These are phyloP conservation scores for Varroa destructor DNA, from an alignment of 1,140 invertebrate species.

Conservation along the genomic window DNA sequence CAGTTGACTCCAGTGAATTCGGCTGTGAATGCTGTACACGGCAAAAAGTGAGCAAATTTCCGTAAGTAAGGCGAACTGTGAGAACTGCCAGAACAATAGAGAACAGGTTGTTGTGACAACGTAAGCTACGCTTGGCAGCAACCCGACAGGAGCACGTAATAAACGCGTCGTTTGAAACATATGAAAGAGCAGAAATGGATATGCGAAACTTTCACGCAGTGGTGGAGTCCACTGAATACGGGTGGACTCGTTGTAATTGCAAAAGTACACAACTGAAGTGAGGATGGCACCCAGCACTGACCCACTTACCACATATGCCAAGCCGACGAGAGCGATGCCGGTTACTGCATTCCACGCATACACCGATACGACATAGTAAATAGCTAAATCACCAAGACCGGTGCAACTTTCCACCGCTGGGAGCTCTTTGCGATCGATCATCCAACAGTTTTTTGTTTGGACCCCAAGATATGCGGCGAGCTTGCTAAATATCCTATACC, in stretches of 20 bases:
- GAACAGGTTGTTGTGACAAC: conserved; percentile 16
- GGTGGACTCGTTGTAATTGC: conserved; percentile 57
- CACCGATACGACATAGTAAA: conserved; percentile 58
- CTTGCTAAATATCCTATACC: conserved; percentile 45
- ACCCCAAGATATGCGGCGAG: conserved; percentile 40
- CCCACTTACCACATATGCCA: conserved; percentile 42
- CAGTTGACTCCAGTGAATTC: neutral
- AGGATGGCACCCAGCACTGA: conserved; percentile 55
- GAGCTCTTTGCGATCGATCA: conserved; percentile 50
- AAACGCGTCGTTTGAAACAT: conserved; percentile 42
- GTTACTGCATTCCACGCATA: conserved; percentile 54
- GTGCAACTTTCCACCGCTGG: conserved; percentile 56
- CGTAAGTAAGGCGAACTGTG: conserved; percentile 35
- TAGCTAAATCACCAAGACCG: conserved; percentile 56
- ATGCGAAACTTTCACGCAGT: conserved; percentile 64
- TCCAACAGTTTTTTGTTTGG: conserved; percentile 47
- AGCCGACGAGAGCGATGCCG: conserved; percentile 50
- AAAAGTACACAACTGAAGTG: conserved; percentile 55
- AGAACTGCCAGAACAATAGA: conserved; percentile 35
- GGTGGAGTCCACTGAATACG: conserved; percentile 71
- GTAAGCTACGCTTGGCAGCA: conserved; percentile 27
- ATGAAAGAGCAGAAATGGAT: conserved; percentile 50
- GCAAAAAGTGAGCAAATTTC: conserved; percentile 34
- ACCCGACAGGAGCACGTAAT: conserved; percentile 35
- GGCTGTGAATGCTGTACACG: neutral